Evolutionary conservation across 2,113 vertebrate species (phyloP).

Genomic region (Elachura formosa): DNA sequence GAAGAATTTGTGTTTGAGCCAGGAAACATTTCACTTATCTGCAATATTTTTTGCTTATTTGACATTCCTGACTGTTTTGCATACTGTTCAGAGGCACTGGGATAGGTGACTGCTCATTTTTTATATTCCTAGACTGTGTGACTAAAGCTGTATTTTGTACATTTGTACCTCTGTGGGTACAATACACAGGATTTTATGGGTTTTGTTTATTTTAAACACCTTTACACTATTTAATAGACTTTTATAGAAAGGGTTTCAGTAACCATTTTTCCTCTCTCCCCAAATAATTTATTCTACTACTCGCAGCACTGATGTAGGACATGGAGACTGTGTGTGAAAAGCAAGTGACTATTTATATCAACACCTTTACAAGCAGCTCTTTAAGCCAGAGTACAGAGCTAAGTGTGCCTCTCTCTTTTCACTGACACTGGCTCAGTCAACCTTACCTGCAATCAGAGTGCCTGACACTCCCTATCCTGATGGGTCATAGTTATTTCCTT

Average conservation of each 20-base stretch:
- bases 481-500: not conserved
- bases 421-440: not conserved
- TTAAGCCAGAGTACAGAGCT: not conserved
- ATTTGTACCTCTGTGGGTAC: not conserved
- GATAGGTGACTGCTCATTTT: not conserved
- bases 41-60: not conserved
- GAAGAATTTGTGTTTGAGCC: not conserved
- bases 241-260: not conserved
- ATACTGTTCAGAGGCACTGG: not conserved
- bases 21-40: not conserved
- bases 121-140: not conserved
- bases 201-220: not conserved
- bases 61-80: not conserved
- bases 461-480: not conserved
- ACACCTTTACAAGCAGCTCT: not conserved
- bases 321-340: not conserved
- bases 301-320: not conserved
- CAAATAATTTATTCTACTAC: not conserved
- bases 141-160: not conserved
- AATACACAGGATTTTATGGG: not conserved
- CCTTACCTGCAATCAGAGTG: not conserved
- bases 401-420: not conserved
- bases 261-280: not conserved
- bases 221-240: not conserved
- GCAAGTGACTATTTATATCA: not conserved